A percentile compares a stretch with the other conserved stretches of the same genome.
Conservation (phyloP, 53 echinoderm and acorn worm species). For the Stichopus horrens region DNA sequence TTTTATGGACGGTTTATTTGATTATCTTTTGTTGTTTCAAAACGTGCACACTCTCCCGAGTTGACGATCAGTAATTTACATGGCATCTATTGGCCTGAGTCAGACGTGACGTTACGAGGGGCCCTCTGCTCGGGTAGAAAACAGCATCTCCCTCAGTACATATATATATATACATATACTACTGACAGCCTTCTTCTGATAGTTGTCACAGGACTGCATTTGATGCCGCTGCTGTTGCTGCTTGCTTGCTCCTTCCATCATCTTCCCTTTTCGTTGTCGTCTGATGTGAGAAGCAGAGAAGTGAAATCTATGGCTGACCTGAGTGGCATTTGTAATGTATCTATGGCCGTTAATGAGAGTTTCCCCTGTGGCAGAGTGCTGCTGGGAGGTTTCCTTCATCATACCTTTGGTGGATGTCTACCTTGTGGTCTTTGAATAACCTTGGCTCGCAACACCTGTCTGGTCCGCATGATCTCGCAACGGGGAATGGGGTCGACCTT, state of each 20-base stretch:
- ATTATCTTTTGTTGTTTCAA: constrained; percentile 2
- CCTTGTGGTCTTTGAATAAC: neutral
- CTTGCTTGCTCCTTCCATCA: neutral
- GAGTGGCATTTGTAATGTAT: constrained; percentile 42
- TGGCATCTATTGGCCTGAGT: constrained; percentile 41
- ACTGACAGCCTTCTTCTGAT: neutral
- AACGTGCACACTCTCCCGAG: constrained; percentile 2
- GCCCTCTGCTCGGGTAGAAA: constrained; percentile 23
- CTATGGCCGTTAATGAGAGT: constrained; percentile 21
- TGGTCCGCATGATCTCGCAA: constrained; percentile 18
- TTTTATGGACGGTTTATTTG: constrained; percentile 10
- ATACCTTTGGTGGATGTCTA: neutral
- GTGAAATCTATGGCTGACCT: constrained; percentile 19
- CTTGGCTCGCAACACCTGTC: constrained; percentile 23
- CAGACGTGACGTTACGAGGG: constrained; percentile 39
- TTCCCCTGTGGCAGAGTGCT: constrained; percentile 5
- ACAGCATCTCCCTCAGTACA: neutral
- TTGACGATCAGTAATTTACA: constrained; percentile 30
- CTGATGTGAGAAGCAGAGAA: neutral
- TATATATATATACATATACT: too few species aligned
- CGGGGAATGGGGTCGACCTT: constrained; percentile 14
- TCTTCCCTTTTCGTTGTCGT: neutral
- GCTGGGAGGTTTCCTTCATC: constrained; percentile 17
- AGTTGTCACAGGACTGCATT: neutral
- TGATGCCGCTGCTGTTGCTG: neutral